Percentiles rank a stretch among this genome's conserved stretches.
Evolutionary conservation across 2,797 vertebrate genomes (phyloP).

Genomic region (Brachymystax lenok): DNA sequence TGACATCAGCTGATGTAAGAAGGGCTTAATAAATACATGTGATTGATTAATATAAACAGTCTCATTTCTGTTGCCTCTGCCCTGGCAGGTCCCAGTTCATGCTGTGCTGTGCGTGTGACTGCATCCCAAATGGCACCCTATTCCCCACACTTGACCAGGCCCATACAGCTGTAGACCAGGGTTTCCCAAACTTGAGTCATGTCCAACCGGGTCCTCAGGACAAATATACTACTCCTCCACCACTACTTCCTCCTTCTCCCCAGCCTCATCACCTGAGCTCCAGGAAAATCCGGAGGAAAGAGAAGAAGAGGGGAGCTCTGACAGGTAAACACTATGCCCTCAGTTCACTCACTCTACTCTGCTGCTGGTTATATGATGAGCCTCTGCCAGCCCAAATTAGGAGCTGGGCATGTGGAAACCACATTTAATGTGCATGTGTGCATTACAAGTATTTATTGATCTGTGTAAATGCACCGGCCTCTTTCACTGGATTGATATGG

Average conservation of each 20-base stretch:
- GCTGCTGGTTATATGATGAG: neutral
- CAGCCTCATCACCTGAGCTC: neutral
- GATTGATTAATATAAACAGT: neutral
- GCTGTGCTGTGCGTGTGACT: neutral
- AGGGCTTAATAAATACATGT: too few relatives aligned
- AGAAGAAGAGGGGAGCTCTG: neutral
- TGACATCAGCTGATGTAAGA: too few relatives aligned
- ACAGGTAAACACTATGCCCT: neutral
- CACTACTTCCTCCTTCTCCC: conserved; percentile 21
- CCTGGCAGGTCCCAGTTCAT: neutral
- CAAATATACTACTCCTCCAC: conserved; percentile 9
- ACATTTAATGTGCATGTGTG: neutral
- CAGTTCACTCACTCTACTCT: neutral
- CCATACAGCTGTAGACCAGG: neutral
- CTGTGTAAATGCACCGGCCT: conserved; percentile 26
- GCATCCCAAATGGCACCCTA: neutral
- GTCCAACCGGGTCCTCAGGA: neutral
- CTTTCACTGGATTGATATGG: conserved; percentile 20
- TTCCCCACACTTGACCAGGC: neutral
- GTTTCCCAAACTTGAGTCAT: too few relatives aligned
- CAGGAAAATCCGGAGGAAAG: neutral
- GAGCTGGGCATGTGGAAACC: neutral
- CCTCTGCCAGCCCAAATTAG: neutral
- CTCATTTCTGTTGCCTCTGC: neutral
- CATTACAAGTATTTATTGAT: conserved; percentile 22